Percentiles rank a stretch among this genome's conserved stretches.
These are phyloP conservation scores for Melipona quadrifasciata DNA, from an alignment of 1,140 invertebrate genomes.

Conservation along the genomic window DNA sequence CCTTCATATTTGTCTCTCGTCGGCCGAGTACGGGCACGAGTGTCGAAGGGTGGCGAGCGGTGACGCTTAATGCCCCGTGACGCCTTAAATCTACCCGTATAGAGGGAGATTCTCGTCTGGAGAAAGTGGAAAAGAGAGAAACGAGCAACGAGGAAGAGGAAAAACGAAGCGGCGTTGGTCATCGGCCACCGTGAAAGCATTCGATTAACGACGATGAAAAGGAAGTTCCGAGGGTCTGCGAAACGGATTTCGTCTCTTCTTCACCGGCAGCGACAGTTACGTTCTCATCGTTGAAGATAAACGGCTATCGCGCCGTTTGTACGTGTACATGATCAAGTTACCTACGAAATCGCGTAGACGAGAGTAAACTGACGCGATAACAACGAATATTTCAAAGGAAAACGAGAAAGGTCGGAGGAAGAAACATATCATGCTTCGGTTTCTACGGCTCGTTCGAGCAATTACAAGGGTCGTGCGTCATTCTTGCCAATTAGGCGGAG, in stretches of 20 bases:
- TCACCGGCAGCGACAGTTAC: constrained; percentile 36
- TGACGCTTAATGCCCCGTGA: constrained; percentile 61
- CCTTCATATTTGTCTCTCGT: constrained; percentile 44
- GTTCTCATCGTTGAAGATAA: not conserved
- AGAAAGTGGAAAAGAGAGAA: constrained; percentile 11
- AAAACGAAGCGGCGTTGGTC: constrained; percentile 7
- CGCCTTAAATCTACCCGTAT: constrained; percentile 63
- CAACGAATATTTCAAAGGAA: constrained; percentile 35
- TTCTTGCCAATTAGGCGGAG: constrained; percentile 76
- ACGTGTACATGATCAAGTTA: not conserved
- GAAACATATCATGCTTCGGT: constrained; percentile 54
- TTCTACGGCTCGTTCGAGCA: constrained; percentile 71
- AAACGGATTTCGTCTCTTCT: not conserved
- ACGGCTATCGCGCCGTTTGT: not conserved
- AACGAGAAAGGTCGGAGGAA: constrained; percentile 47
- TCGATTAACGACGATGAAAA: constrained; percentile 57
- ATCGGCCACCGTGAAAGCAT: constrained; percentile 64
- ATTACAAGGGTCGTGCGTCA: constrained; percentile 77
- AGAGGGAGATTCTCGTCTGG: constrained; percentile 40
- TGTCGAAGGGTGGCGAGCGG: constrained; percentile 27
- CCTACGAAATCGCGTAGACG: not conserved
- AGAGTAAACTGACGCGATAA: constrained; percentile 11
- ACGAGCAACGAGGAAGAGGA: not conserved
- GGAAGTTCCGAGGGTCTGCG: constrained; percentile 29
- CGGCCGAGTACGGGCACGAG: not conserved